Percentiles rank a stretch among this genome's conserved stretches.
Evolutionary conservation across 1,140 invertebrate species (phyloP).

Genomic region (Danaus plexippus): DNA sequence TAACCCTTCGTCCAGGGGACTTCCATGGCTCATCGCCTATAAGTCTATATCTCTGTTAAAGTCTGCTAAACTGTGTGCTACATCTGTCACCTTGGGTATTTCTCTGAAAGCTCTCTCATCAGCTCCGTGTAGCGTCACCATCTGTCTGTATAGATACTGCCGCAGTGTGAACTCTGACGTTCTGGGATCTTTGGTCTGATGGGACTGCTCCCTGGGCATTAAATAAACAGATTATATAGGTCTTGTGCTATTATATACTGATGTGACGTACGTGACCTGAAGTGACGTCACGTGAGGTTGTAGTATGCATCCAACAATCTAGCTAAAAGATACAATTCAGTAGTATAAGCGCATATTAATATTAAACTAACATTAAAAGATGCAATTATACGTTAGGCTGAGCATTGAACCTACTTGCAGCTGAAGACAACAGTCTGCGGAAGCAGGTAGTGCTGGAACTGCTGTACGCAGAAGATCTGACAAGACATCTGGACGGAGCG

Average conservation of each 20-base stretch:
- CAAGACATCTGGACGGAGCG: slow-evolving; percentile 86
- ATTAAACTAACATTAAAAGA: too few species aligned
- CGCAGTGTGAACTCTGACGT: slow-evolving; percentile 77
- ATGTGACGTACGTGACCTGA: too few species aligned
- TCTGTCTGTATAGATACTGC: slow-evolving; percentile 82
- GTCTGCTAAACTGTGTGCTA: too few species aligned
- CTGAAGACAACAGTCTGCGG: slow-evolving; percentile 85
- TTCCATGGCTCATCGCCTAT: too few species aligned
- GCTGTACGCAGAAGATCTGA: slow-evolving; percentile 85
- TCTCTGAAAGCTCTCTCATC: slow-evolving; percentile 86
- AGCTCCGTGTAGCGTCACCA: slow-evolving; percentile 82
- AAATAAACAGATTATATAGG: background rate
- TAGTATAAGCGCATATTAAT: background rate
- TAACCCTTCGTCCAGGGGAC: too few species aligned
- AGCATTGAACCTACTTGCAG: slow-evolving; percentile 64
- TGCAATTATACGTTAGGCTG: too few species aligned
- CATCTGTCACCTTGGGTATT: too few species aligned
- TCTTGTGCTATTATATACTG: too few species aligned
- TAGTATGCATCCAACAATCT: too few species aligned
- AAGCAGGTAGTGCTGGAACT: slow-evolving; percentile 86
- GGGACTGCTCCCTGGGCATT: slow-evolving; percentile 39
- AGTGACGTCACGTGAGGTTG: too few species aligned
- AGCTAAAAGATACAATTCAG: too few species aligned
- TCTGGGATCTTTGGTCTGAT: slow-evolving; percentile 68
- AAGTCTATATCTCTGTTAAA: too few species aligned